Base-by-base conservation (phyloP, 2,888 invertebrate species). In the Rhagonycha lutea region DNA sequence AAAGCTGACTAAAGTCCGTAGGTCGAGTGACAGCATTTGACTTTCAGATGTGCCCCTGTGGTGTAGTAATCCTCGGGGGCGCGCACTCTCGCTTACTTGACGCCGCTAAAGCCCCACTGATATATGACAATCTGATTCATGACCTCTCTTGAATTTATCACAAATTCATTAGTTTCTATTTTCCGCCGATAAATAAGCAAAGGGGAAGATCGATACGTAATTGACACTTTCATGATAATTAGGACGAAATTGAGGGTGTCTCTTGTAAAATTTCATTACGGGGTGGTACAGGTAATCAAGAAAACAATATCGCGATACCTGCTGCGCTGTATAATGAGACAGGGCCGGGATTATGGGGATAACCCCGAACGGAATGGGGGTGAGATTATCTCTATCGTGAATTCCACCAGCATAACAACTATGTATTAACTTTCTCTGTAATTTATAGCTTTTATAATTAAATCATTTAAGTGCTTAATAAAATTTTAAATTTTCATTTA, bases 221-320 rank as follows among this genome's bases (percentile, higher is more conserved):
- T 47, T 47, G 47, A 47, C 47, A 47, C 47, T 47, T 47, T n/a
- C 47, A 47, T n/a, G n/a, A 47, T 47, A 47, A 47, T 47, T 47
- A 47, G 47, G 47, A 47, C 47, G 7, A 47, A 47, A 47, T 47
- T 11, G 63, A 61, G 24, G 69, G 18, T 24, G 61, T 67, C 72
- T 69, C 65, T 72, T 71, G 24, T 69, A 73, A 73, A 77, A 74
- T 79, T 73, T 75, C 75, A 72, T 72, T 73, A 74, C 32, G 32
- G 67, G 26, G 61, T 70, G 79, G 78, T 75, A 77, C 84, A 85
- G 85, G 86, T 87, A 87, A 88, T 88, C 88, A 88, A 88, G 88
- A 88, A 88, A 88, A 88, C 88, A 88, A 88, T 88, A 88, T 88
- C 87, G 83, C 83, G 85, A 82, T 80, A 84, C 88, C 88, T 84